These are phyloP conservation scores for Thunnus maccoyii DNA, from an alignment of 2,113 vertebrate species.

Conservation along the genomic window DNA sequence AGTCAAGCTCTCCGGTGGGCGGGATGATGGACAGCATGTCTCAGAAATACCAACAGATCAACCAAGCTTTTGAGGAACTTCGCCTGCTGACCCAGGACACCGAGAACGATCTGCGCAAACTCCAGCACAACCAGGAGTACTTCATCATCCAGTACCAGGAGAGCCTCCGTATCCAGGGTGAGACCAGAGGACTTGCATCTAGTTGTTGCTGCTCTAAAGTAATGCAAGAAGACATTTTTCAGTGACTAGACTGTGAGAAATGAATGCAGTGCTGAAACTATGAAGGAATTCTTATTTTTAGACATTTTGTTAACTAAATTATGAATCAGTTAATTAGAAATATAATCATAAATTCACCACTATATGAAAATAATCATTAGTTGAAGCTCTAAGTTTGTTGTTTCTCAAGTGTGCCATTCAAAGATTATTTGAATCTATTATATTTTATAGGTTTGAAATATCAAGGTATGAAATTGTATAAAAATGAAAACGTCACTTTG, in stretches of 20 bases:
- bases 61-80: slow-evolving; percentile 96
- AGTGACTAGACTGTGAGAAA: not conserved
- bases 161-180: slow-evolving; percentile 92
- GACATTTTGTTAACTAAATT: not conserved
- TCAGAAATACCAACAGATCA: slow-evolving; percentile 98
- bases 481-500: not conserved
- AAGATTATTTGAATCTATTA: too few relatives aligned
- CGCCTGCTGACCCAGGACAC: slow-evolving; percentile 94
- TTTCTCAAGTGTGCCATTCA: too few relatives aligned
- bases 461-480: not conserved
- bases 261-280: too few relatives aligned
- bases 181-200: slow-evolving; percentile 6
- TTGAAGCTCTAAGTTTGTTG: not conserved
- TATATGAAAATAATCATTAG: not conserved
- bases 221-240: not conserved
- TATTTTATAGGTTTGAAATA: too few relatives aligned
- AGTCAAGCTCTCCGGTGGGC: slow-evolving; percentile 92
- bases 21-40: slow-evolving; percentile 94
- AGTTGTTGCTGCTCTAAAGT: not conserved
- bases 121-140: slow-evolving; percentile 97
- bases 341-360: not conserved
- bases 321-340: not conserved
- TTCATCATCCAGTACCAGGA: slow-evolving; percentile 99
- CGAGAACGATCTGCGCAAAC: slow-evolving; percentile 94
- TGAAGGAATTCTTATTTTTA: not conserved